Conservation (phyloP, 2,113 vertebrate species). For the Chaenogobius annularis region DNA sequence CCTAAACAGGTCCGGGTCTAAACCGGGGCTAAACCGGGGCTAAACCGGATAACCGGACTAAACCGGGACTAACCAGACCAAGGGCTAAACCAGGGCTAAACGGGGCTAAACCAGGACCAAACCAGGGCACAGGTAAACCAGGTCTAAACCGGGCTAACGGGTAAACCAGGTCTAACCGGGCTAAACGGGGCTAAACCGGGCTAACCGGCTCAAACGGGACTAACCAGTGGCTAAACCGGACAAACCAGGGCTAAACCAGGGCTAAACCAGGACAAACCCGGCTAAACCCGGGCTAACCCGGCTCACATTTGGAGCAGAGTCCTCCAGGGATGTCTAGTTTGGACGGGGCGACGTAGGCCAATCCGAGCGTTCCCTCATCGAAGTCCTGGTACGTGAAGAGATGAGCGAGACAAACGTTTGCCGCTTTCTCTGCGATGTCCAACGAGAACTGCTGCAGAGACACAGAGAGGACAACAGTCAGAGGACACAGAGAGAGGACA, state of each 20-base stretch:
- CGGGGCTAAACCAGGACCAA: too few relatives aligned
- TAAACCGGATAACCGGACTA: too few relatives aligned
- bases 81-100: too few relatives aligned
- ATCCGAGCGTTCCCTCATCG: conserved; percentile 91
- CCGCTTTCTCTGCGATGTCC: conserved; percentile 91
- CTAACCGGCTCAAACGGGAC: not conserved
- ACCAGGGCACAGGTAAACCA: too few relatives aligned
- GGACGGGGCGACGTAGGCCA: conserved; percentile 93
- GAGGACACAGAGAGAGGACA: not conserved
- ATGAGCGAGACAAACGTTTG: conserved; percentile 91
- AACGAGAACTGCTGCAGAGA: conserved; percentile 89
- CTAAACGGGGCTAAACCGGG: not conserved
- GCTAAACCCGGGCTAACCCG: not conserved
- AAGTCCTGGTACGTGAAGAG: conserved; percentile 99
- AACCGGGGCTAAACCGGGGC: too few relatives aligned
- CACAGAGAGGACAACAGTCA: not conserved
- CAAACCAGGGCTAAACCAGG: not conserved
- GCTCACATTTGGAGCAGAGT: conserved; percentile 87
- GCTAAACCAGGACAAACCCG: not conserved
- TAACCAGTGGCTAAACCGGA: not conserved
- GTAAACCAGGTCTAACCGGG: not conserved
- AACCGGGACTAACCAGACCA: too few relatives aligned
- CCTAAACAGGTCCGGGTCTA: too few relatives aligned
- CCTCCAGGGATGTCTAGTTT: conserved; percentile 86
- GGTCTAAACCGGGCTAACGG: not conserved